Evolutionary conservation across 1,140 invertebrate genomes (phyloP).

Genomic region (Zaprionus davidi): DNA sequence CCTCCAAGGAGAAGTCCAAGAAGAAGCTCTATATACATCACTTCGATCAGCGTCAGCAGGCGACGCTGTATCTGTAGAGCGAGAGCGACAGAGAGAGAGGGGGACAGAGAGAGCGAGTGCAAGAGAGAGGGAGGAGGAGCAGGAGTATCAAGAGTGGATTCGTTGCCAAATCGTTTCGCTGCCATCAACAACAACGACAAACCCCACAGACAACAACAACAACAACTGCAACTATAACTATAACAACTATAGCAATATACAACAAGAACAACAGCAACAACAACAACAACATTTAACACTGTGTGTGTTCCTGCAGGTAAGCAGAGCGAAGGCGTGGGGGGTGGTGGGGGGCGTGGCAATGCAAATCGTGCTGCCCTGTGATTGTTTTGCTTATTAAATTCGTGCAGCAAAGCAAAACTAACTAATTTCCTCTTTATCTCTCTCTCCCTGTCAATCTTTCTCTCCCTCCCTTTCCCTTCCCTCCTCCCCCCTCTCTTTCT

Average conservation of each 20-base stretch:
- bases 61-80: slow-evolving; percentile 82
- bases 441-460: neutral
- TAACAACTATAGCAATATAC: slow-evolving; percentile 51
- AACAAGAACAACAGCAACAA: slow-evolving; percentile 56
- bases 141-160: slow-evolving; percentile 46
- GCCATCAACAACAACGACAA: slow-evolving; percentile 63
- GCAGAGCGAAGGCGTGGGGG: slow-evolving; percentile 9
- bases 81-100: slow-evolving; percentile 24
- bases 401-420: slow-evolving; percentile 58
- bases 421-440: slow-evolving; percentile 59
- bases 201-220: slow-evolving; percentile 54
- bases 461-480: neutral
- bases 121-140: slow-evolving; percentile 33
- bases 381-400: slow-evolving; percentile 80
- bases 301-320: slow-evolving; percentile 81
- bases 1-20: slow-evolving; percentile 86
- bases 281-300: slow-evolving; percentile 65
- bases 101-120: neutral
- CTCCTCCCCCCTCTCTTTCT: slow-evolving; percentile 1
- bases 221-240: slow-evolving; percentile 44
- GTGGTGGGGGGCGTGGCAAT: slow-evolving; percentile 54
- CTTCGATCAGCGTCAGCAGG: slow-evolving; percentile 84
- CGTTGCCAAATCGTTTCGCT: slow-evolving; percentile 78
- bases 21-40: slow-evolving; percentile 85
- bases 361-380: slow-evolving; percentile 77